Evolutionary conservation across 2,888 invertebrate species (phyloP).

Genomic region (Tillus elongatus): DNA sequence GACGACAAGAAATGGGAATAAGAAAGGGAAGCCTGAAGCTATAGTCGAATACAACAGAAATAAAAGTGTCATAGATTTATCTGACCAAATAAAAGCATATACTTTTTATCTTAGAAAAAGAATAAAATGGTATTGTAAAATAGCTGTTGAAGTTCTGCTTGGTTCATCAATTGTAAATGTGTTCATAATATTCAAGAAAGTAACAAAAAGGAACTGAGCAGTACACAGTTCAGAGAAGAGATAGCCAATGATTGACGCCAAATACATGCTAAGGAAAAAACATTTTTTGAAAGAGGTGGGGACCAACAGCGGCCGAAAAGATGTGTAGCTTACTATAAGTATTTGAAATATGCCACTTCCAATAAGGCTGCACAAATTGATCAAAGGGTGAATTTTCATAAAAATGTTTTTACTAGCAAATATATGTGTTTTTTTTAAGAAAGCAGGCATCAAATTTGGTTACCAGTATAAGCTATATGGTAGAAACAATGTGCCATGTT

Average conservation of each 20-base stretch:
- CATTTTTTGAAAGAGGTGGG: conserved; percentile 3
- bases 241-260: not conserved
- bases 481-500: too few species aligned
- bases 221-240: conserved; percentile 2
- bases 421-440: too few species aligned
- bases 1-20: conserved; percentile 4
- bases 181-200: not conserved
- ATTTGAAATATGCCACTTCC: conserved; percentile 2
- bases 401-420: too few species aligned
- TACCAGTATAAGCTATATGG: too few species aligned
- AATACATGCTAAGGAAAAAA: not conserved
- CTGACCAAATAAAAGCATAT: conserved; percentile 7
- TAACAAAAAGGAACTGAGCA: not conserved
- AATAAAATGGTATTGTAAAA: conserved; percentile 15
- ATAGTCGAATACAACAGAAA: conserved; percentile 14
- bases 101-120: conserved; percentile 12
- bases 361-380: not conserved
- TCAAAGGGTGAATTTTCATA: too few species aligned
- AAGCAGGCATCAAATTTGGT: too few species aligned
- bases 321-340: conserved; percentile 1
- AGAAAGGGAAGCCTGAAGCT: conserved; percentile 10
- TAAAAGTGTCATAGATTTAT: conserved; percentile 15
- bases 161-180: conserved; percentile 15
- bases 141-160: conserved; percentile 14
- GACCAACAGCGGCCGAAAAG: not conserved